Base-by-base conservation (phyloP, 2,113 vertebrate species). In the Synchiropus splendidus region DNA sequence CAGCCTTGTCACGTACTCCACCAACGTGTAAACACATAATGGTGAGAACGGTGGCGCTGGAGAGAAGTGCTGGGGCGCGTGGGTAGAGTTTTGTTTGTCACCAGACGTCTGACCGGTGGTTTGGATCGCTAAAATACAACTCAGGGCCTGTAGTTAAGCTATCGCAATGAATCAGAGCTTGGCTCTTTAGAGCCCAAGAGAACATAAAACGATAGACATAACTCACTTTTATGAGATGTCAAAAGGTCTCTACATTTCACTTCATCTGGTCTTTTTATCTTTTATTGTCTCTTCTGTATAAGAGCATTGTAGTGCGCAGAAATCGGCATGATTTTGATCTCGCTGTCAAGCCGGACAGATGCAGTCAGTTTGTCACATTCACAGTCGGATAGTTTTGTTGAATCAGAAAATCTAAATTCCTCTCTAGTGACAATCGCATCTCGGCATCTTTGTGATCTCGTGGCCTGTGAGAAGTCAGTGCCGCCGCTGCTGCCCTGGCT, bases 1-100 rank as follows among this genome's bases (percentile, higher is more conserved):
- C 71, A 85, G 70, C 63, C 78, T 68, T 80, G 72, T 79, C 75
- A 78, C 71, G 75, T 74, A 71, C 65, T 56, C 61, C 42, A 58
- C 54, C 64, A 45, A 64, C 21, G 49, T 61, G 60, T 73, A 77
- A 72, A 73, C 61, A 72, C 67, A 61, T 62, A 56, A 74, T 67
- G 45, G 72, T 57, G 53, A 64, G 61, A 64, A 35, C 42, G 58
- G 15, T 14, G 33, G 31, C 58, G 38, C 45, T 34, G 18, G 45
- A 42, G 55, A 45, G 56, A 32, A 33, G 32, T 34, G 42, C 48
- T 58, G 38, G 54, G 60, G 64, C 58, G 64, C 35, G 36, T 75
- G 50, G 68, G 68, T 38, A 48, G 49, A 57, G 37, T 54, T 56
- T 65, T 64, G 41, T 70, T 71, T 74, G 53, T 54, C 44, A 68